Evolutionary conservation across 2,797 vertebrate genomes (phyloP).

Genomic region (Anabas testudineus): DNA sequence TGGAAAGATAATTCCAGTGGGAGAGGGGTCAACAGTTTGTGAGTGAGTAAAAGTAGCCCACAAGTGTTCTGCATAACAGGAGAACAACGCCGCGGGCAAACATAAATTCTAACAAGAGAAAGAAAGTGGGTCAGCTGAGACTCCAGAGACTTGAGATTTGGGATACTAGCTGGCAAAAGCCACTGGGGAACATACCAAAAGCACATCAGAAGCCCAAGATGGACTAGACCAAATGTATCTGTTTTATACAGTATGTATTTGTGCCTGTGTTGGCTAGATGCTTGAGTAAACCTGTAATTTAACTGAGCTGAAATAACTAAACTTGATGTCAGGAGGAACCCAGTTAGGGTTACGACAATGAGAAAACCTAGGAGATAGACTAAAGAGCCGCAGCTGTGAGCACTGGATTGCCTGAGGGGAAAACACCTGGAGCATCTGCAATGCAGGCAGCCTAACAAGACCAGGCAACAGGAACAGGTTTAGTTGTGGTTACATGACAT

Average conservation of each 20-base stretch:
- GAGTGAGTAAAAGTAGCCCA: neutral
- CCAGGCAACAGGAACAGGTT: constrained; percentile 23
- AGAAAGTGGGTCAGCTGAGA: neutral
- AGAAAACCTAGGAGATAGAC: constrained; percentile 26
- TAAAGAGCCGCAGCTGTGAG: constrained; percentile 37
- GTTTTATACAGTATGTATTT: constrained; percentile 4
- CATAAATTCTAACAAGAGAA: neutral
- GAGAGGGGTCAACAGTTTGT: constrained; percentile 11
- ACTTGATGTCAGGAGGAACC: constrained; percentile 1
- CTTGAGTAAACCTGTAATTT: neutral
- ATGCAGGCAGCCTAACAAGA: constrained; percentile 35
- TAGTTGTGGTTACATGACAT: constrained; percentile 21
- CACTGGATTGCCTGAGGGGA: constrained; percentile 20
- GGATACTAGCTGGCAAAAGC: neutral
- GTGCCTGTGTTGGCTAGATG: neutral
- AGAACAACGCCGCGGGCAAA: neutral
- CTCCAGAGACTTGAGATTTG: neutral
- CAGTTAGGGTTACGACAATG: neutral
- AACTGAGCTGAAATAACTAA: constrained; percentile 3
- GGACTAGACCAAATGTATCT: neutral
- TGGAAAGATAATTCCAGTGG: constrained; percentile 5
- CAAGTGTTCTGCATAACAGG: neutral
- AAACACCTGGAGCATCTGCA: constrained; percentile 68
- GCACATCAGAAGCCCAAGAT: neutral
- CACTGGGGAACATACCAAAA: neutral